A percentile compares a stretch with the other conserved stretches of the same genome.
phyloP scores from a whole-genome alignment of 1,140 invertebrate genomes.

The Rhagoletis zephyria region DNA sequence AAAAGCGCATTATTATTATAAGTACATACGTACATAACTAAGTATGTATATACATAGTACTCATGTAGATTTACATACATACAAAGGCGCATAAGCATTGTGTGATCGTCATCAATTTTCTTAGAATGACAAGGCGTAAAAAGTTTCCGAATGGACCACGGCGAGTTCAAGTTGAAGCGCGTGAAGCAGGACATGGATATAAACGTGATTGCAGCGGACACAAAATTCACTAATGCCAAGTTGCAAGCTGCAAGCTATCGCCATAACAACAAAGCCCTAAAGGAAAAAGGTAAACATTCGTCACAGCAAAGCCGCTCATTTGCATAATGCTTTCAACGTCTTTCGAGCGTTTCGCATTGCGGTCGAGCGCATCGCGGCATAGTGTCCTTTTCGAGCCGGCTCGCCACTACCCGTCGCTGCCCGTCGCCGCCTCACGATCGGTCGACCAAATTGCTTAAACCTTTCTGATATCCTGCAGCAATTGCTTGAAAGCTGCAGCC shows the following conservation, averaged over 20 bases:
- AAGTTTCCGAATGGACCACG: conserved; percentile 38
- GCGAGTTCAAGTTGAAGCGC: conserved; percentile 9
- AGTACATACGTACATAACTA: neutral
- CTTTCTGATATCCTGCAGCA: conserved; percentile 40
- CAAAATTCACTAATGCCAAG: neutral
- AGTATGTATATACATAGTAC: neutral
- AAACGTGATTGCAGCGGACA: neutral
- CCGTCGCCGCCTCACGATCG: neutral
- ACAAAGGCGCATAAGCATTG: conserved; percentile 28
- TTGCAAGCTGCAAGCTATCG: conserved; percentile 44
- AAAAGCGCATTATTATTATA: conserved; percentile 17
- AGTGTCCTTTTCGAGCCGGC: conserved; percentile 12
- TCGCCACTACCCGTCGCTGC: neutral
- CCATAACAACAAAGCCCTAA: neutral
- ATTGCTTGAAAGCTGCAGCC: neutral
- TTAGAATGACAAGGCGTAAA: conserved; percentile 48
- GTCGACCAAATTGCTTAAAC: neutral
- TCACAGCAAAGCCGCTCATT: conserved; percentile 33
- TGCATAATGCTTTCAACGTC: conserved; percentile 55
- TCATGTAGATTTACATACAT: neutral
- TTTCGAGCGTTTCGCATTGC: conserved; percentile 43
- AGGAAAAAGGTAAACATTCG: conserved; percentile 13
- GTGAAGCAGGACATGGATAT: conserved; percentile 16
- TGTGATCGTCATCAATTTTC: conserved; percentile 49
- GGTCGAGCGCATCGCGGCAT: neutral